These are phyloP conservation scores for Laspeyria flexula DNA, from an alignment of 2,888 invertebrate genomes.

Conservation along the genomic window DNA sequence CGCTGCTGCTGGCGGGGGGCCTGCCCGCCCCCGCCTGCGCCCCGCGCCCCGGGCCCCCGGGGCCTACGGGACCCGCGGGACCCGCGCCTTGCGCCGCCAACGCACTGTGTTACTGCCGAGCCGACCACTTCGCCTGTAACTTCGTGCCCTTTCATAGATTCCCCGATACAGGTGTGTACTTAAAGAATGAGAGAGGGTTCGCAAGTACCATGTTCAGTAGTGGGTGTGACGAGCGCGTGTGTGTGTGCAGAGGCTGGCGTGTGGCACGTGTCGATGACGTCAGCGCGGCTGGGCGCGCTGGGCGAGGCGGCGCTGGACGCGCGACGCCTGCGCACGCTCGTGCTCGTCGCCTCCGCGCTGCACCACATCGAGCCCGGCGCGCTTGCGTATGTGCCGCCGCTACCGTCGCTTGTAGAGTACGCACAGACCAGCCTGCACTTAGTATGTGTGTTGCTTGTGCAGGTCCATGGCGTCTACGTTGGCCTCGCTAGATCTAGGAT, in stretches of 20 bases:
- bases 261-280: constrained; percentile 88
- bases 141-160: constrained; percentile 66
- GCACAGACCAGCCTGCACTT: too few relatives aligned
- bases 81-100: constrained; percentile 36
- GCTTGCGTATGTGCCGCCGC: constrained; percentile 85
- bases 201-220: background rate
- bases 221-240: background rate
- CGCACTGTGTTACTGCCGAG: constrained; percentile 62
- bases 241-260: constrained; percentile 66
- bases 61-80: constrained; percentile 34
- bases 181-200: background rate
- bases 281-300: constrained; percentile 88
- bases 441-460: constrained; percentile 32
- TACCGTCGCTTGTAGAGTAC: background rate
- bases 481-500: constrained; percentile 91
- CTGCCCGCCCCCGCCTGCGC: constrained; percentile 29
- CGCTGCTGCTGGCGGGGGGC: constrained; percentile 26
- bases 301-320: constrained; percentile 91
- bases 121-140: constrained; percentile 65
- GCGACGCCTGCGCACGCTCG: constrained; percentile 90
- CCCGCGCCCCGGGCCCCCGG: constrained; percentile 15
- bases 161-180: constrained; percentile 57
- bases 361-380: constrained; percentile 90
- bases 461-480: constrained; percentile 92
- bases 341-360: constrained; percentile 91